Percentiles rank a stretch among this genome's conserved stretches.
phyloP scores from a whole-genome alignment of 1,140 invertebrate species.

The Brachionus asplanchnoidis region DNA sequence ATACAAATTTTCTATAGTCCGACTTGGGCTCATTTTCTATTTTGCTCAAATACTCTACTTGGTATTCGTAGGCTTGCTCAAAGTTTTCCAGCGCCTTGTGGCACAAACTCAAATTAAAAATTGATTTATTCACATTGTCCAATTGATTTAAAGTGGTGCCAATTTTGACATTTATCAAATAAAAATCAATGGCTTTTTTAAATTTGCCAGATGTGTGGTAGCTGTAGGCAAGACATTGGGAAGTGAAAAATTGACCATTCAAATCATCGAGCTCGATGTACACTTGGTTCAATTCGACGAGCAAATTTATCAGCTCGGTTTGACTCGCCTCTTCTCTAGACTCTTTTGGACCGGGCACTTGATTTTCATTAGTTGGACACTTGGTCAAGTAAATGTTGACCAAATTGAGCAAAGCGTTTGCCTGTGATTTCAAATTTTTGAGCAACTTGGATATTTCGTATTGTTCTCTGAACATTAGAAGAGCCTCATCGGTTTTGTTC shows the following conservation, averaged over 20 bases:
- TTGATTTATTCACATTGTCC: background rate
- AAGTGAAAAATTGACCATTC: constrained; percentile 37
- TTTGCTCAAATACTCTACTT: constrained; percentile 9
- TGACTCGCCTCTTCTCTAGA: background rate
- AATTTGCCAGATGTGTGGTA: constrained; percentile 2
- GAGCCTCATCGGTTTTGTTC: constrained; percentile 23
- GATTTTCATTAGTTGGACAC: background rate
- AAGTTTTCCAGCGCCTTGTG: background rate
- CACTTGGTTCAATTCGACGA: background rate
- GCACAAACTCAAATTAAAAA: constrained; percentile 4
- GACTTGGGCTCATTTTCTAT: background rate
- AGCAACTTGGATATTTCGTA: constrained; percentile 33
- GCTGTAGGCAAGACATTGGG: constrained; percentile 29
- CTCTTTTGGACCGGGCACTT: background rate
- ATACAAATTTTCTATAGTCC: background rate
- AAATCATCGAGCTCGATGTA: constrained; percentile 5
- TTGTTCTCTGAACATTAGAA: constrained; percentile 36
- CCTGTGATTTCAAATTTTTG: constrained; percentile 9
- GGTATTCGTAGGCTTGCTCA: constrained; percentile 21
- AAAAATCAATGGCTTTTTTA: constrained; percentile 21
- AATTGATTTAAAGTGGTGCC: background rate
- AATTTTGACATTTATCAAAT: constrained; percentile 6
- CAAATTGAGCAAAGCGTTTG: constrained; percentile 37
- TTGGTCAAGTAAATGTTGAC: constrained; percentile 34
- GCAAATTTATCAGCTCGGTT: background rate